Base-by-base conservation (phyloP, 2,888 invertebrate genomes). In the Agrotis segetum region DNA sequence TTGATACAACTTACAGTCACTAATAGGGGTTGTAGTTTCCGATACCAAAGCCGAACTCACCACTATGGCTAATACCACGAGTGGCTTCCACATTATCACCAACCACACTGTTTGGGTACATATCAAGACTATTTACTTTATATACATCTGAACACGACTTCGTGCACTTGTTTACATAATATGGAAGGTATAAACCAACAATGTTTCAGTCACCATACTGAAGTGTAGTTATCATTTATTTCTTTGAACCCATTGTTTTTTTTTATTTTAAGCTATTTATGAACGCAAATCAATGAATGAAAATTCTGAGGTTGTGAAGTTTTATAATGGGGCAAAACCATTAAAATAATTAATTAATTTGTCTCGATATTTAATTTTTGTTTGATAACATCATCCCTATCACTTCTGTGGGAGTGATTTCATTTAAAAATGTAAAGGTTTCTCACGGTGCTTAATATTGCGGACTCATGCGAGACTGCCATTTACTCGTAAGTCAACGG, bases 161-260 rank as follows among this genome's bases (percentile, higher is more conserved):
- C 79, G 79, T 86, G 86, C 91, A 92, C 86, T 90, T 91, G 90
- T 88, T 82, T 80, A 77, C 89, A 90, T 74, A 89, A 90, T 74
- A 89, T 75, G 17, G 44, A 67, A 63, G 44, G 59, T 79, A 55
- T 62, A 73, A 79, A 68, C 44, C 74, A 79, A 71, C 53, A 75
- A 66, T 19, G 63, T 64, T 50, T 14, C 19, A 75, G 66, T 55
- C 34, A 67, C 24, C 19, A 44, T 66, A 19, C 13, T 19, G 19
- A 7, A 24, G 44, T 24, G 1, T 52, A 53, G 11, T n/a, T 59
- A 13, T 34, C 69, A 47, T 62, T 50, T 47, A 24, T 50, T 56
- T 17, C 19, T 59, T 56, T 56, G n/a, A 6, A 2, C 24, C 24
- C 2, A 19, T 56, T 34, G 13, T 46, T 62, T 58, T 53, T 58